Percentiles rank a stretch among this genome's conserved stretches.
Conservation (phyloP, 1,140 invertebrate genomes). For the Mactra quadrangularis region DNA sequence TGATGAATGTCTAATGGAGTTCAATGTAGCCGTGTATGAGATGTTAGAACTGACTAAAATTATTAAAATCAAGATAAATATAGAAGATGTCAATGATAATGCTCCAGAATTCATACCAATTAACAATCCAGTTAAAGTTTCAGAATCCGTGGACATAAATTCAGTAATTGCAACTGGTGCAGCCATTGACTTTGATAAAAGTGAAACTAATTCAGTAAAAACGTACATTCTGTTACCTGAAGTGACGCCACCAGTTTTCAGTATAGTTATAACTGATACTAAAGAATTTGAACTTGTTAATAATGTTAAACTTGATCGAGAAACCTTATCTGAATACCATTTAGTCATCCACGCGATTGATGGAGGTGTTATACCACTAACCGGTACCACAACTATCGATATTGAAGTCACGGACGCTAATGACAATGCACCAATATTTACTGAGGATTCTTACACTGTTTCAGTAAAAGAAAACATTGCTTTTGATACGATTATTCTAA, state of each 20-base stretch:
- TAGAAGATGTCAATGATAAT: slow-evolving; percentile 78
- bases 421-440: slow-evolving; percentile 74
- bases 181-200: slow-evolving; percentile 73
- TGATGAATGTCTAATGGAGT: slow-evolving; percentile 50
- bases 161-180: slow-evolving; percentile 65
- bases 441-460: slow-evolving; percentile 82
- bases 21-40: slow-evolving; percentile 65
- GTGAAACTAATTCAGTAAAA: slow-evolving; percentile 64
- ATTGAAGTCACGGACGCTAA: slow-evolving; percentile 86
- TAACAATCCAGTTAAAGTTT: slow-evolving; percentile 48
- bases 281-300: slow-evolving; percentile 66
- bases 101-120: slow-evolving; percentile 69
- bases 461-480: slow-evolving; percentile 87
- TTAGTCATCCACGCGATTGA: slow-evolving; percentile 67
- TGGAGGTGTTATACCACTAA: slow-evolving; percentile 62
- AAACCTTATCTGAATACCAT: slow-evolving; percentile 66
- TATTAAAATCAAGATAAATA: slow-evolving; percentile 70
- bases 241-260: slow-evolving; percentile 58
- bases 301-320: slow-evolving; percentile 66
- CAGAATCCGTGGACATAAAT: slow-evolving; percentile 64
- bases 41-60: slow-evolving; percentile 57
- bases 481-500: slow-evolving; percentile 56
- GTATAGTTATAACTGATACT: slow-evolving; percentile 56
- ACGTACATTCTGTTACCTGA: slow-evolving; percentile 64
- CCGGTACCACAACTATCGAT: slow-evolving; percentile 67